Base-by-base conservation (phyloP, 37 sponge, comb jelly and placozoan genomes). In the Oopsacas minuta region DNA sequence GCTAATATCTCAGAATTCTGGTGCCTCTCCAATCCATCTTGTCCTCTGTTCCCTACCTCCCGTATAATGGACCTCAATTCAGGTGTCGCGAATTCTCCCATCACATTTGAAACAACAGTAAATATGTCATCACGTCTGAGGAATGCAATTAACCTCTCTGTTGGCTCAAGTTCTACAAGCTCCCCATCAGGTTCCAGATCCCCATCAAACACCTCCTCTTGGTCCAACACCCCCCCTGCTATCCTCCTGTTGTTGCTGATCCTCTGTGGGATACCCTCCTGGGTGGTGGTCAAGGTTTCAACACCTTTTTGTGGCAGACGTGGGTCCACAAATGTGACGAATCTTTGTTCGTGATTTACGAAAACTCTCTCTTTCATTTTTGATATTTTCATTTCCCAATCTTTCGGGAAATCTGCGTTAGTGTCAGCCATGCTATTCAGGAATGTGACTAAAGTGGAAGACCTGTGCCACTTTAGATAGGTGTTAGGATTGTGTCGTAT, bases 251-350 rank as follows among this genome's bases (percentile, higher is more conserved):
- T 61, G 75, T 61, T 61, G 32, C 75, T 3, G 75, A 61, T 3
- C 75, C 28, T 61, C 75, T 61, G 75, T n/a, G 75, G 30, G 75
- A 61, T 61, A 5, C 28, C 30, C 28, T 61, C 75, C 28, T n/a
- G 75, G 32, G 75, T 37, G 36, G 38, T 52, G 61, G 83, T 85
- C 52, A 81, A 81, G 86, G 82, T 84, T 1, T 83, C 85, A 8
- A 32, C 23, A 36, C 86, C 81, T 35, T 85, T 84, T 25, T 88
- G 83, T 17, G 95, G 95, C 1, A 95, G 90, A 20, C 95, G 90
- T 37, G 95, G 95, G 81, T 95, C 95, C 49, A 95, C 87, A 84
- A 91, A 95, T 8, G 95, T 87, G 25, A 93, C 92, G 25, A 90
- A 20, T 35, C 86, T 38, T 3, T 86, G 83, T 34, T 83, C 37